A percentile compares a stretch with the other conserved stretches of the same genome.
These are phyloP conservation scores for Tringa solitaria DNA, from an alignment of 2,113 vertebrate species.

Conservation along the genomic window DNA sequence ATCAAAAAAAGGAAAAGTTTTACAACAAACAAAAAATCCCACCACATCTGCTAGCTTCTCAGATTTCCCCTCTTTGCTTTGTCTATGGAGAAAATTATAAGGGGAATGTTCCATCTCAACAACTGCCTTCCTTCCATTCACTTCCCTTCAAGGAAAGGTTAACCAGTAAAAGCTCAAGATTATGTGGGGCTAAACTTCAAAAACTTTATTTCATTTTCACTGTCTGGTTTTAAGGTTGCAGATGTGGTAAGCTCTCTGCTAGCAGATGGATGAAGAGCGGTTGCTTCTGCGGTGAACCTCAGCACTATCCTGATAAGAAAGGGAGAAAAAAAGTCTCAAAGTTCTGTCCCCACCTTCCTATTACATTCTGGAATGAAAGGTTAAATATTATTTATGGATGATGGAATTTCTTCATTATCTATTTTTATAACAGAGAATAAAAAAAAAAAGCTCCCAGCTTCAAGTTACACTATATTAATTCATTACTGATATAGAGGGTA, in stretches of 20 bases:
- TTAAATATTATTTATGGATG: background rate
- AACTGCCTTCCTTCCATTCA: background rate
- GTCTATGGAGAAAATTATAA: background rate
- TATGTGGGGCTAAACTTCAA: background rate
- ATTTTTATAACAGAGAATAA: background rate
- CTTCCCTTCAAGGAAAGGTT: background rate
- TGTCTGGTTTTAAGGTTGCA: background rate
- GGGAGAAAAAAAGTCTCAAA: background rate
- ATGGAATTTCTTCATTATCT: background rate
- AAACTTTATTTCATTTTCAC: background rate
- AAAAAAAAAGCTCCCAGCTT: background rate
- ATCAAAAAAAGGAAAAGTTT: background rate
- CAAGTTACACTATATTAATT: background rate
- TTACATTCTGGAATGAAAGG: background rate
- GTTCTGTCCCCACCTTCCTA: background rate
- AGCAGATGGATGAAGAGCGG: background rate
- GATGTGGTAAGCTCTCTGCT: background rate
- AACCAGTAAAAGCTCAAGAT: background rate
- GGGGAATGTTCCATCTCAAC: background rate
- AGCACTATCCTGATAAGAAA: background rate
- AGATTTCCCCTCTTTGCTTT: background rate
- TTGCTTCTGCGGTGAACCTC: background rate
- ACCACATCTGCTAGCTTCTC: background rate
- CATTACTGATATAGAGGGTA: background rate
- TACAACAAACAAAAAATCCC: fast-evolving